Percentiles rank a stretch among this genome's conserved stretches.
Conservation (phyloP, 2,113 vertebrate genomes). For the Apteryx owenii region DNA sequence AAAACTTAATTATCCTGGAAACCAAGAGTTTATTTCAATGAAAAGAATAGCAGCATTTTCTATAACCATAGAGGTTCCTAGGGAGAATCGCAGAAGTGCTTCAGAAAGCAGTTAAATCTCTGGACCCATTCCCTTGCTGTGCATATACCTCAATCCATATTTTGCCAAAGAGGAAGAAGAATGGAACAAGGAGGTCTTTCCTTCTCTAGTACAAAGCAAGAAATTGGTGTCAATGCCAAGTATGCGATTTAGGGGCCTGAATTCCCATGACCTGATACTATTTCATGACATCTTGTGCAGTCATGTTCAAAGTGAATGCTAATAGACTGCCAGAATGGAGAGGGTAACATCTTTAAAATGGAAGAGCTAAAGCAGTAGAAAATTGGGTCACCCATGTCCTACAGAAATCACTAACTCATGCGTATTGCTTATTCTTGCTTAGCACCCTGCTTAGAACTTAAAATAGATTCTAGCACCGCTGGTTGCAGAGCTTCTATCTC, state of each 20-base stretch:
- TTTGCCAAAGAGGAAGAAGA: neutral
- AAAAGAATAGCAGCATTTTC: neutral
- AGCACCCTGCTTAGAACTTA: neutral
- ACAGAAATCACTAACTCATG: neutral
- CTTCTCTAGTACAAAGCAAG: neutral
- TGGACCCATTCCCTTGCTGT: neutral
- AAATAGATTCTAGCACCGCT: neutral
- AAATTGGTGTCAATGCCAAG: neutral
- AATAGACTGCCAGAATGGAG: neutral
- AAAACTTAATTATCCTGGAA: slow-evolving; percentile 19
- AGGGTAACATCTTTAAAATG: neutral
- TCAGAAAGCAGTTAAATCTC: slow-evolving; percentile 14
- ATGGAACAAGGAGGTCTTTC: neutral
- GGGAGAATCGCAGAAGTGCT: neutral
- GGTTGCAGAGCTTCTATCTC: neutral
- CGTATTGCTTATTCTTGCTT: neutral
- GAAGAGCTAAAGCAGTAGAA: neutral
- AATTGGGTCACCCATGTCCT: neutral
- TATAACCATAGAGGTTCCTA: neutral
- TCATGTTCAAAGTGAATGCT: neutral
- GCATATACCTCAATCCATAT: neutral
- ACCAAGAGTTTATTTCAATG: neutral
- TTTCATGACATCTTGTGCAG: neutral
- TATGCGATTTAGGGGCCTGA: neutral
- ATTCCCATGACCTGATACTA: neutral